Conservation (phyloP, 2,113 vertebrate genomes). For the Neodontobutis hainanensis region DNA sequence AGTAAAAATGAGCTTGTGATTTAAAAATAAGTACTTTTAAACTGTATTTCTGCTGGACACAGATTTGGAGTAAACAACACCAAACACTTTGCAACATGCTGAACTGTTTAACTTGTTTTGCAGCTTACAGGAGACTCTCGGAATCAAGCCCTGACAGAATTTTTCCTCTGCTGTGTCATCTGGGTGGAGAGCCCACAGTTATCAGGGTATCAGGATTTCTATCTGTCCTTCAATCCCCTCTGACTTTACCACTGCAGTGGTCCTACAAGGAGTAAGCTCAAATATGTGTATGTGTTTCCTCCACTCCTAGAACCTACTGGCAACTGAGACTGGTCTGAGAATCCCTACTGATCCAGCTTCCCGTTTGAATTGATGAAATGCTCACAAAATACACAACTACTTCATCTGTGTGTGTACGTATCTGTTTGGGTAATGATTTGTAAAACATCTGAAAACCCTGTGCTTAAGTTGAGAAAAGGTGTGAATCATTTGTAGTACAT, state of each 20-base stretch:
- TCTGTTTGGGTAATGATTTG: neutral
- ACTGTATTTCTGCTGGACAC: too few relatives aligned
- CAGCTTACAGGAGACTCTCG: neutral
- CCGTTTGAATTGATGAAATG: constrained; percentile 19
- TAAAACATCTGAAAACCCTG: neutral
- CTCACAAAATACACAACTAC: constrained; percentile 5
- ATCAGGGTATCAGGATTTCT: constrained; percentile 30
- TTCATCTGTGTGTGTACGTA: neutral
- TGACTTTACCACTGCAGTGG: constrained; percentile 34
- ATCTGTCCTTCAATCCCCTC: constrained; percentile 44
- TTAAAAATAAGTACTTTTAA: too few relatives aligned
- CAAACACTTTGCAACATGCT: constrained; percentile 3
- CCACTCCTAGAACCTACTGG: constrained; percentile 4
- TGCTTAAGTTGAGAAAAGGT: neutral
- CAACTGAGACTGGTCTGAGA: constrained; percentile 22
- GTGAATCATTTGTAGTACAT: neutral
- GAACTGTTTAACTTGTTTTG: neutral
- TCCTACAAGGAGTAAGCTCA: constrained; percentile 14
- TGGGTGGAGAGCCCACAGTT: constrained; percentile 32
- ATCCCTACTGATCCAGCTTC: constrained; percentile 28
- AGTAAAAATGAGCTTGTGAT: too few relatives aligned
- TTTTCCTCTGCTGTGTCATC: constrained; percentile 43
- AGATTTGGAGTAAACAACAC: constrained; percentile 1
- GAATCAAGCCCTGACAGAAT: constrained; percentile 30
- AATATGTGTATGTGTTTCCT: neutral